Conservation (phyloP, 2,113 vertebrate genomes). For the Nothocercus julius region DNA sequence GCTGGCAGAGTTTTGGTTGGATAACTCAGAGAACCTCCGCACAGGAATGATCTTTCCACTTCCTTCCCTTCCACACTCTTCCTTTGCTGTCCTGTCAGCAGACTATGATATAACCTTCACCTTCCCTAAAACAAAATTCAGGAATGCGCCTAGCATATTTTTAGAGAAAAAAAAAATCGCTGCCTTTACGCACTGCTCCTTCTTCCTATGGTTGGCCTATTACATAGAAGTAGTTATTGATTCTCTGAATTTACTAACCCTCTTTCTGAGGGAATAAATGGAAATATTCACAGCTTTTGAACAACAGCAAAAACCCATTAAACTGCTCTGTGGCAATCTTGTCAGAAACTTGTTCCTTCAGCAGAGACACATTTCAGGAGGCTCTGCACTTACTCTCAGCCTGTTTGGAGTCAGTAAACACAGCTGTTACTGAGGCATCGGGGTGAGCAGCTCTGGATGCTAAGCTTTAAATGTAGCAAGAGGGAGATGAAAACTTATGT, state of each 20-base stretch:
- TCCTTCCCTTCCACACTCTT: not conserved
- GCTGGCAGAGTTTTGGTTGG: slow-evolving; percentile 28
- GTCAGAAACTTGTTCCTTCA: slow-evolving; percentile 7
- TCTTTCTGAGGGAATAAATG: slow-evolving; percentile 34
- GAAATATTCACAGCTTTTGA: slow-evolving; percentile 48
- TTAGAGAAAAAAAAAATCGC: not conserved
- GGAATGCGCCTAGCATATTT: not conserved
- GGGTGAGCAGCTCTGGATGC: not conserved
- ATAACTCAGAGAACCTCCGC: not conserved
- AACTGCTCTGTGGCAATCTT: slow-evolving; percentile 18
- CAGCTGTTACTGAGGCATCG: not conserved
- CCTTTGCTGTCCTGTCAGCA: not conserved
- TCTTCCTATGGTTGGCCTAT: not conserved
- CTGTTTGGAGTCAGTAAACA: not conserved
- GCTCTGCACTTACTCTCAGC: not conserved
- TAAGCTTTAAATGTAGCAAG: not conserved
- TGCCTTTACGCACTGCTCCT: not conserved
- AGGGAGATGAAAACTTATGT: not conserved
- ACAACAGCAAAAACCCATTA: slow-evolving; percentile 42
- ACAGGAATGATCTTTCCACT: not conserved
- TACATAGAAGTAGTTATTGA: not conserved
- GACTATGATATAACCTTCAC: not conserved
- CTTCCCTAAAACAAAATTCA: not conserved
- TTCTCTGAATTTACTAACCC: slow-evolving; percentile 52
- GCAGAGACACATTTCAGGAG: slow-evolving; percentile 2